Base-by-base conservation (phyloP, 2,113 vertebrate species). In the Prionailurus bengalensis region DNA sequence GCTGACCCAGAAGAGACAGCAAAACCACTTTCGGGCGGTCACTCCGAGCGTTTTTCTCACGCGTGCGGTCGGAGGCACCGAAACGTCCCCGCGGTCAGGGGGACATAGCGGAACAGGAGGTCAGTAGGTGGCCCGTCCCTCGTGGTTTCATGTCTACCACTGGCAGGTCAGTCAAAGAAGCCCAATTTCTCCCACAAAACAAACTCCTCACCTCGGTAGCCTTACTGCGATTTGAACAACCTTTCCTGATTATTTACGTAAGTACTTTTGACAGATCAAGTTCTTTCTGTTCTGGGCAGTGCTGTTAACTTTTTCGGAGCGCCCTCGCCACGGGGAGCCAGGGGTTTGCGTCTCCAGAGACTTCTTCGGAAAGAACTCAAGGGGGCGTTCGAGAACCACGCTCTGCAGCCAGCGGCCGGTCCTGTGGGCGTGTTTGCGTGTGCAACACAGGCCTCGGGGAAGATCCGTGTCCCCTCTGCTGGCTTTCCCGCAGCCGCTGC, bases 401-500 rank as follows among this genome's bases (percentile, higher is more conserved):
- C 21, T 66, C 25, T 33, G 13, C 6, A 15, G 23, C 55, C 8
- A 21, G 33, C 6, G 1, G 9, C 10, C 1, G 61, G 29, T 13
- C 11, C 23, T 11, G 10, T 33, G 12, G 14, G 53, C 53, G 55
- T 58, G n/a, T n/a, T 1, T 39, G 61, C 7, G 13, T 74, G 82
- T 17, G 58, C 0, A 0, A 7, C 0, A 27, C 5, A 8, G 48
- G 58, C 0, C 2, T 27, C 53, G 9, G 21, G 36, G 31, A 53
- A 45, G 15, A 45, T 45, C 45, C 45, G 45, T 9, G 8, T 45
- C 17, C 27, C 42, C 29, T 27, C 71, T 51, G n/a, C 6, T 14
- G 13, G 19, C 25, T 51, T 55, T n/a, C 66, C 5, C 12, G 3
- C 5, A 21, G 14, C 4, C 13, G 4, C 29, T 6, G 2, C 1